Conservation (phyloP, 1,140 invertebrate genomes). For the Zaprionus taronus region DNA sequence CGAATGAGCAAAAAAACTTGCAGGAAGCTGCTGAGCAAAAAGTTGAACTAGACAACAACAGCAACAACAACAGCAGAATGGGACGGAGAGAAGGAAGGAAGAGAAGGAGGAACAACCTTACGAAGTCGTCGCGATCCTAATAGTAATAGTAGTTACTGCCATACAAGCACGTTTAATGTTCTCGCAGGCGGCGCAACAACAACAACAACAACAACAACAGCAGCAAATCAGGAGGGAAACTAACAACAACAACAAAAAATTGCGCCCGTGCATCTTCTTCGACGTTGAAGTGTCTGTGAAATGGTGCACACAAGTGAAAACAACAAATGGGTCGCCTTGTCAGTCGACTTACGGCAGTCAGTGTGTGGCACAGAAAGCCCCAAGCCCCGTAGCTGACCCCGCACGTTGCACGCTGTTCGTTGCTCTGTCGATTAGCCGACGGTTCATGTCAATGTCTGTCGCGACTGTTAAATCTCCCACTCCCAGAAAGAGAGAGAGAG, state of each 20-base stretch:
- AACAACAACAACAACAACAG: conserved; percentile 28
- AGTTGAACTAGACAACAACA: conserved; percentile 62
- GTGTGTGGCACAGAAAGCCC: conserved; percentile 26
- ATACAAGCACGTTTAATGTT: conserved; percentile 81
- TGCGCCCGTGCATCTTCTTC: conserved; percentile 28
- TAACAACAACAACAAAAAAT: conserved; percentile 14
- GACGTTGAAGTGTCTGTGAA: conserved; percentile 66
- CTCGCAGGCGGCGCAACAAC: conserved; percentile 68
- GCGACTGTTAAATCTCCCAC: conserved; percentile 15
- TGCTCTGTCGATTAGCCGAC: conserved; percentile 73
- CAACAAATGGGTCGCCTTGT: conserved; percentile 80
- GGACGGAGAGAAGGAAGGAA: background rate
- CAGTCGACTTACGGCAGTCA: conserved; percentile 43
- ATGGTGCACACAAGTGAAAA: conserved; percentile 80
- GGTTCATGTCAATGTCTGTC: conserved; percentile 73
- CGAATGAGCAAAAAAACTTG: conserved; percentile 48
- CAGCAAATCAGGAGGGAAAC: background rate
- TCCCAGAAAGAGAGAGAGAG: background rate
- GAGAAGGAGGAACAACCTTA: conserved; percentile 12
- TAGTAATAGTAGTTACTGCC: conserved; percentile 78
- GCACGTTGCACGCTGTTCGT: background rate
- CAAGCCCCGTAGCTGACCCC: conserved; percentile 17
- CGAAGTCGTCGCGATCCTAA: conserved; percentile 36
- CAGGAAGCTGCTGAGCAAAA: conserved; percentile 72
- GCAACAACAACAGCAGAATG: conserved; percentile 20